phyloP scores from a whole-genome alignment of 2,888 invertebrate genomes.

The Aethes cnicana region DNA sequence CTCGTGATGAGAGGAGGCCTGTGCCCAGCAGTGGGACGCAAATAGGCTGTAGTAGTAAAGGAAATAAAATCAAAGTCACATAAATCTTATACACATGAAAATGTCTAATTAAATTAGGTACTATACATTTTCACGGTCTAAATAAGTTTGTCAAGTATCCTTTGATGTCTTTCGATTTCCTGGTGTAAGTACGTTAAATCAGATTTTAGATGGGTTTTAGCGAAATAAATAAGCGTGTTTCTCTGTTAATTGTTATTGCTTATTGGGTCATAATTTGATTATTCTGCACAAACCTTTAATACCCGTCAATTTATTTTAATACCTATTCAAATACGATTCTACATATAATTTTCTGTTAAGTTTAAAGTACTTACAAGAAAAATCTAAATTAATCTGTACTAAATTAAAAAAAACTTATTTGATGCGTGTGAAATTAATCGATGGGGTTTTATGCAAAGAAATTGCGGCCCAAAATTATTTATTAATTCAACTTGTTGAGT shows the following conservation, averaged over 20 bases:
- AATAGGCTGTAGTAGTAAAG: too few relatives aligned
- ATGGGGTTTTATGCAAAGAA: slow-evolving; percentile 4
- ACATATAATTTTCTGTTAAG: too few relatives aligned
- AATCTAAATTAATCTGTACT: slow-evolving; percentile 17
- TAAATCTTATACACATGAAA: too few relatives aligned
- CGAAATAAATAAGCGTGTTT: too few relatives aligned
- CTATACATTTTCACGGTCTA: not conserved
- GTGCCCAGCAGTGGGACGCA: too few relatives aligned
- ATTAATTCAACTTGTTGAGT: slow-evolving; percentile 15
- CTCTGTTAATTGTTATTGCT: too few relatives aligned
- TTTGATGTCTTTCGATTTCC: slow-evolving; percentile 5
- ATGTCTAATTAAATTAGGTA: too few relatives aligned
- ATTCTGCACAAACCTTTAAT: not conserved
- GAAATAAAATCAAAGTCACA: too few relatives aligned
- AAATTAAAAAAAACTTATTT: not conserved
- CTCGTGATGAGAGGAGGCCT: too few relatives aligned
- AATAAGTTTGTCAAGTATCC: slow-evolving; percentile 26
- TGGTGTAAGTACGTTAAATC: slow-evolving; percentile 24
- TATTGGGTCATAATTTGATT: not conserved
- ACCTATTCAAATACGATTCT: too few relatives aligned
- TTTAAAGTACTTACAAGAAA: too few relatives aligned
- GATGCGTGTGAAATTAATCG: not conserved
- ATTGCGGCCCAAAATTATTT: not conserved
- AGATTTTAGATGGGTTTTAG: not conserved
- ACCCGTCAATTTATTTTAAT: too few relatives aligned